Conservation (phyloP, 2,888 invertebrate genomes). For the Stenchaetothrips biformis region DNA sequence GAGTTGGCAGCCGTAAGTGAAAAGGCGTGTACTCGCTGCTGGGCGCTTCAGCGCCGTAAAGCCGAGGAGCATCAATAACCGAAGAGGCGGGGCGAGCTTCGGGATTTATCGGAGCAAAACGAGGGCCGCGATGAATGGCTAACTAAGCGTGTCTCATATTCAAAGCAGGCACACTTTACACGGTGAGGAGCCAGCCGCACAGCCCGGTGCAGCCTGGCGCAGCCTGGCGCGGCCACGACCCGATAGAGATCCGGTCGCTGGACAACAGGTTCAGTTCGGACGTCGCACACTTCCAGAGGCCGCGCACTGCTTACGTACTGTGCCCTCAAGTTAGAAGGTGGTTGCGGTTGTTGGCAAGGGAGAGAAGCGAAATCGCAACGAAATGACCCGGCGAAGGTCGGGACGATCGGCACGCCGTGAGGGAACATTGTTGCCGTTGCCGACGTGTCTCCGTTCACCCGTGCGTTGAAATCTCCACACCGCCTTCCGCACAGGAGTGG, state of each 20-base stretch:
- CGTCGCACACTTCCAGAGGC: too few species aligned
- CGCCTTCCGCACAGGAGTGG: too few species aligned
- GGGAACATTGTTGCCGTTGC: too few species aligned
- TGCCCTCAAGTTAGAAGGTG: too few species aligned
- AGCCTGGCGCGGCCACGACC: not conserved
- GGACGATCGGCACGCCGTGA: too few species aligned
- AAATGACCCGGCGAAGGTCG: too few species aligned
- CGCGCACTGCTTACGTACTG: too few species aligned
- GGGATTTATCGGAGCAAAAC: not conserved
- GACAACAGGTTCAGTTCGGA: not conserved
- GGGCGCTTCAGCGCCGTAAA: not conserved
- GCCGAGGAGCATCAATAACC: not conserved
- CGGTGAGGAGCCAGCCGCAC: not conserved
- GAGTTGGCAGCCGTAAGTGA: not conserved
- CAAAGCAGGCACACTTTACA: not conserved
- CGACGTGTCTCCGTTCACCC: too few species aligned
- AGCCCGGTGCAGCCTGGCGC: too few species aligned
- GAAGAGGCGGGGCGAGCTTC: not conserved
- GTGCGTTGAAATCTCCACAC: too few species aligned
- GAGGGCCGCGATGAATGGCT: not conserved
- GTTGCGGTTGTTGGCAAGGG: too few species aligned
- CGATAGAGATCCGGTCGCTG: not conserved
- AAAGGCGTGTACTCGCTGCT: not conserved
- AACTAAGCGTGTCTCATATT: constrained; percentile 16
- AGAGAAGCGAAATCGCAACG: too few species aligned